These are phyloP conservation scores for Leistus spinibarbis DNA, from an alignment of 2,888 invertebrate species.

Conservation along the genomic window DNA sequence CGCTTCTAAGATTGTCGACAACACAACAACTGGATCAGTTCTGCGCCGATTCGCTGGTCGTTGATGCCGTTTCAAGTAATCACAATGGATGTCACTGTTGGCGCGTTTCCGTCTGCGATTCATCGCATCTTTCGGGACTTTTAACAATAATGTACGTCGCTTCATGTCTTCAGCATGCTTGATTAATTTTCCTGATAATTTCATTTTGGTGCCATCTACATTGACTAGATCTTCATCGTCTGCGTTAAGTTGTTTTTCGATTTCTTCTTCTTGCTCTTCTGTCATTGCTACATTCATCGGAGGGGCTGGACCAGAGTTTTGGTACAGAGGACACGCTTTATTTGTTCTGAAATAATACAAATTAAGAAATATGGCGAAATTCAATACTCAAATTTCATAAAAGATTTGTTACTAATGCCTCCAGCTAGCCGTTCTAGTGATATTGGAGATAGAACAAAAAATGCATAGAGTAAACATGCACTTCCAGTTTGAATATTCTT, in stretches of 20 bases:
- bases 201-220: conserved; percentile 94
- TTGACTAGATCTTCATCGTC: conserved; percentile 89
- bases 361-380: not conserved
- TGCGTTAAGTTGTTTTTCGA: conserved; percentile 74
- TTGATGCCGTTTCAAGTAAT: conserved; percentile 84
- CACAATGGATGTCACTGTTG: conserved; percentile 77
- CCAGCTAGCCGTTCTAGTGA: too few relatives aligned
- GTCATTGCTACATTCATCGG: conserved; percentile 74
- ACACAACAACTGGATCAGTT: conserved; percentile 94
- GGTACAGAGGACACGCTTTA: conserved; percentile 95
- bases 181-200: conserved; percentile 83
- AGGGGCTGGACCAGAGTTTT: conserved; percentile 66
- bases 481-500: too few relatives aligned
- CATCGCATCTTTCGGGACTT: conserved; percentile 77
- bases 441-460: too few relatives aligned
- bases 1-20: conserved; percentile 88
- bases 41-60: conserved; percentile 87
- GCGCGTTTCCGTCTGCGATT: conserved; percentile 69
- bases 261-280: conserved; percentile 84
- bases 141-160: conserved; percentile 76
- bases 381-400: too few relatives aligned
- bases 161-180: conserved; percentile 90
- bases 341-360: conserved; percentile 71
- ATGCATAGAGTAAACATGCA: too few relatives aligned
- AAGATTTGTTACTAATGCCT: too few relatives aligned